phyloP scores from a whole-genome alignment of 2,113 vertebrate genomes.

The Larimichthys polyactis region DNA sequence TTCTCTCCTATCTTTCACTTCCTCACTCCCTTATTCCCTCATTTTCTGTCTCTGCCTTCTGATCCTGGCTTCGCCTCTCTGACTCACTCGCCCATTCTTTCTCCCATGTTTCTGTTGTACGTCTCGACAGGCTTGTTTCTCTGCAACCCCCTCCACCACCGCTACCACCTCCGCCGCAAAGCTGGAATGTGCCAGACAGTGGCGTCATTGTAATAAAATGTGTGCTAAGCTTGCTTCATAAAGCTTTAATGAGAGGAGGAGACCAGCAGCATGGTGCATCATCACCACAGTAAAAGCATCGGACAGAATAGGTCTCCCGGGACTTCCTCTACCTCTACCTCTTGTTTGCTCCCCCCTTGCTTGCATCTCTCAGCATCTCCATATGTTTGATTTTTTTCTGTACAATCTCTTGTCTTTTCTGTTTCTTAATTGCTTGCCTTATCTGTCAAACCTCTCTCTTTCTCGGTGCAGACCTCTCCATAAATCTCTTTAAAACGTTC shows the following conservation, averaged over 20 bases:
- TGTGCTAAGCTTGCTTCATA: conserved; percentile 73
- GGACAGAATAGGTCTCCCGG: conserved; percentile 65
- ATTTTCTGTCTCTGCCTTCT: conserved; percentile 24
- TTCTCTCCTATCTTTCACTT: background rate
- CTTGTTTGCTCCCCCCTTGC: conserved; percentile 22
- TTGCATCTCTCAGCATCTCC: conserved; percentile 32
- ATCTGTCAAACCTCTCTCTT: conserved; percentile 18
- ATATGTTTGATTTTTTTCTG: conserved; percentile 27
- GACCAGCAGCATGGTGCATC: conserved; percentile 68
- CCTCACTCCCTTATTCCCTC: background rate
- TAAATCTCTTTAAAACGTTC: conserved; percentile 33
- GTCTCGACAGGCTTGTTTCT: conserved; percentile 45
- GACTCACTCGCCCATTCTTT: background rate
- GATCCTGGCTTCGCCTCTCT: conserved; percentile 23
- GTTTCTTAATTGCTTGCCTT: conserved; percentile 20
- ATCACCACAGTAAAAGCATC: conserved; percentile 69
- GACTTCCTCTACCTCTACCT: conserved; percentile 43
- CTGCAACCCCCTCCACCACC: conserved; percentile 21
- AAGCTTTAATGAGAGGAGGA: conserved; percentile 77
- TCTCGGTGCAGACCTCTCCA: conserved; percentile 19
- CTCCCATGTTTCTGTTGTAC: conserved; percentile 17
- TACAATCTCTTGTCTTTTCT: conserved; percentile 14
- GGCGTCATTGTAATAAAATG: conserved; percentile 79
- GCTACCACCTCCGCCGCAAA: conserved; percentile 51
- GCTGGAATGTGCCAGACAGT: conserved; percentile 73